Percentiles rank a stretch among this genome's conserved stretches.
phyloP scores from a whole-genome alignment of 2,113 vertebrate genomes.

The Lamprologus ornatipinnis region DNA sequence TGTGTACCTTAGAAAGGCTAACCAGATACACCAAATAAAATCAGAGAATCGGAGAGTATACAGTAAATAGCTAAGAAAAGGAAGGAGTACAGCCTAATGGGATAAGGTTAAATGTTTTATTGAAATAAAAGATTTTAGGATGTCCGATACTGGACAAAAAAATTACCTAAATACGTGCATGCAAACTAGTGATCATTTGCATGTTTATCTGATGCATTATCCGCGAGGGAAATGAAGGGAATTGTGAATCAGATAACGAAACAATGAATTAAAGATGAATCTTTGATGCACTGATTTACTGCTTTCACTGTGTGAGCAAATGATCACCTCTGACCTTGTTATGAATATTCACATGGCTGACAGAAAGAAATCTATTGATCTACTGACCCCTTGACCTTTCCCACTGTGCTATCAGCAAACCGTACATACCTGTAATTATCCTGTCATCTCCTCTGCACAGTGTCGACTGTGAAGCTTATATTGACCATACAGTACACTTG shows the following conservation, averaged over 20 bases:
- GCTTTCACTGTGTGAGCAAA: background rate
- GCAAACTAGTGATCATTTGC: background rate
- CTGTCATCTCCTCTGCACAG: background rate
- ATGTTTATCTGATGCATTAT: background rate
- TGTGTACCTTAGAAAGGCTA: constrained; percentile 7
- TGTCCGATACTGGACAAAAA: background rate
- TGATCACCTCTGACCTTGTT: background rate
- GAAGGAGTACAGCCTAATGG: background rate
- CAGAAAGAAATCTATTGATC: background rate
- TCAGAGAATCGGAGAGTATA: background rate
- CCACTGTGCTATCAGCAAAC: background rate
- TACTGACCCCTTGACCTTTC: background rate
- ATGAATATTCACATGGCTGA: background rate
- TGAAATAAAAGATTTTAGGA: background rate
- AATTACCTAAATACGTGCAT: background rate
- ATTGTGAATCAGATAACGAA: background rate
- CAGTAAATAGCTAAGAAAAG: background rate
- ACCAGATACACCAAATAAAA: background rate
- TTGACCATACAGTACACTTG: background rate
- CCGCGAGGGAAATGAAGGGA: background rate
- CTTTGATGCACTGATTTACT: background rate
- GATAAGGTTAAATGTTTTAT: background rate
- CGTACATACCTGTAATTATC: background rate
- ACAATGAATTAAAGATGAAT: background rate
- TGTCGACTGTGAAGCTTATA: background rate